A percentile compares a stretch with the other conserved stretches of the same genome.
Conservation (phyloP, 2,113 vertebrate species). For the Megaceryle maxima region DNA sequence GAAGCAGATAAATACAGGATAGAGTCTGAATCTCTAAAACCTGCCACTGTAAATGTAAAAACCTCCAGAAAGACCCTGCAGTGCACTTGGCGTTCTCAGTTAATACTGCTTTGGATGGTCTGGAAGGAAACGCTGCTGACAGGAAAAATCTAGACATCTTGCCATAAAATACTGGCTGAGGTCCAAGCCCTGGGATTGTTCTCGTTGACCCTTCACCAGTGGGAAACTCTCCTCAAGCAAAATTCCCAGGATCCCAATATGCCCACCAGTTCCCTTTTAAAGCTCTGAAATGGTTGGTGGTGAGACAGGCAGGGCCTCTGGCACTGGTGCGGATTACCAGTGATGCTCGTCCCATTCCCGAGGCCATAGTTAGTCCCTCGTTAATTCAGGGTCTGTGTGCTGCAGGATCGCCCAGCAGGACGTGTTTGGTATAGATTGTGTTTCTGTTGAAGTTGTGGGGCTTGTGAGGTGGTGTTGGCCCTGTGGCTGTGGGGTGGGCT, state of each 20-base stretch:
- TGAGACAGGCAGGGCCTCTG: not conserved
- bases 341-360: not conserved
- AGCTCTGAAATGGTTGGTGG: not conserved
- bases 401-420: not conserved
- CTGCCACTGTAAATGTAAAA: not conserved
- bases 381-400: not conserved
- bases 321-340: not conserved
- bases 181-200: not conserved
- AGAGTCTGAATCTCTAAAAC: not conserved
- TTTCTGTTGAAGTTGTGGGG: not conserved
- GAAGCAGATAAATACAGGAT: not conserved
- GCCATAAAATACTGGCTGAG: not conserved
- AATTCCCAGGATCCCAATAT: not conserved
- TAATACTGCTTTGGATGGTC: not conserved
- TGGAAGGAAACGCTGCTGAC: not conserved
- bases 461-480: not conserved
- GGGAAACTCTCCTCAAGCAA: not conserved
- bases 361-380: not conserved
- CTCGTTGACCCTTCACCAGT: not conserved
- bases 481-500: fast-evolving
- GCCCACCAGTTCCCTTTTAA: not conserved
- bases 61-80: not conserved
- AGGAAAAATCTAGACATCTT: not conserved
- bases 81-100: not conserved
- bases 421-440: not conserved